These are phyloP conservation scores for Nycticebus coucang DNA, from an alignment of 2,113 vertebrate species.

Conservation along the genomic window DNA sequence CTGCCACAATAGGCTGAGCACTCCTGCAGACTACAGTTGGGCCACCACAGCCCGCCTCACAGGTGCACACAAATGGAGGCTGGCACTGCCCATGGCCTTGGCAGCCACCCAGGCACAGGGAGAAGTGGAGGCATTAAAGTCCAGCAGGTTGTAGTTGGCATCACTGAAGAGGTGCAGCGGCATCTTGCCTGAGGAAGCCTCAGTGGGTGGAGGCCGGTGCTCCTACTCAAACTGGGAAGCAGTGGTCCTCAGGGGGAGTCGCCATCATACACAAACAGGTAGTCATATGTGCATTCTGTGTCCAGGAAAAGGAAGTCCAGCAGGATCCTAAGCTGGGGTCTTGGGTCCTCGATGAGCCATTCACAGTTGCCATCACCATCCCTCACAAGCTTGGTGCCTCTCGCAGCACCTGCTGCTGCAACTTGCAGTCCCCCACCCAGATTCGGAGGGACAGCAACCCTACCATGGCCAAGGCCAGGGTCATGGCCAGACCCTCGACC, in stretches of 20 bases:
- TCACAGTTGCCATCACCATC: slow-evolving; percentile 97
- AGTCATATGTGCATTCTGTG: slow-evolving; percentile 95
- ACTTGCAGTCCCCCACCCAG: slow-evolving; percentile 91
- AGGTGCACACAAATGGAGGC: slow-evolving; percentile 86
- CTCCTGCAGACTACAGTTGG: slow-evolving; percentile 85
- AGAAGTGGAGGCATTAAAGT: slow-evolving; percentile 93
- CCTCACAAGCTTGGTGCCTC: slow-evolving; percentile 91
- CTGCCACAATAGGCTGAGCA: slow-evolving; percentile 88
- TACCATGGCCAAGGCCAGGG: slow-evolving; percentile 79
- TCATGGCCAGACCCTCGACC: background rate
- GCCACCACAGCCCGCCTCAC: slow-evolving; percentile 91
- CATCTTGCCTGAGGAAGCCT: slow-evolving; percentile 96
- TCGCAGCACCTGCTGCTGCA: slow-evolving; percentile 91
- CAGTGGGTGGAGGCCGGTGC: slow-evolving; percentile 90
- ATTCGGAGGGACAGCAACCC: slow-evolving; percentile 67
- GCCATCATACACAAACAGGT: slow-evolving; percentile 94
- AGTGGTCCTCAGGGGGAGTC: slow-evolving; percentile 92
- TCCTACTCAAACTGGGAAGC: slow-evolving; percentile 94
- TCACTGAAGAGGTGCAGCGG: slow-evolving; percentile 95
- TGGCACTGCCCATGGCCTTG: slow-evolving; percentile 89
- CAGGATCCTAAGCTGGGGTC: slow-evolving; percentile 89
- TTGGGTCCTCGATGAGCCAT: slow-evolving; percentile 95
- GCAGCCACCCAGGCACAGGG: slow-evolving; percentile 91
- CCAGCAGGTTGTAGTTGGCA: slow-evolving; percentile 95
- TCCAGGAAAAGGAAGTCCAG: slow-evolving; percentile 95